Percentiles rank a stretch among this genome's conserved stretches.
Conservation (phyloP, 2,113 vertebrate genomes). For the Rhinopomastus cyanomelas region DNA sequence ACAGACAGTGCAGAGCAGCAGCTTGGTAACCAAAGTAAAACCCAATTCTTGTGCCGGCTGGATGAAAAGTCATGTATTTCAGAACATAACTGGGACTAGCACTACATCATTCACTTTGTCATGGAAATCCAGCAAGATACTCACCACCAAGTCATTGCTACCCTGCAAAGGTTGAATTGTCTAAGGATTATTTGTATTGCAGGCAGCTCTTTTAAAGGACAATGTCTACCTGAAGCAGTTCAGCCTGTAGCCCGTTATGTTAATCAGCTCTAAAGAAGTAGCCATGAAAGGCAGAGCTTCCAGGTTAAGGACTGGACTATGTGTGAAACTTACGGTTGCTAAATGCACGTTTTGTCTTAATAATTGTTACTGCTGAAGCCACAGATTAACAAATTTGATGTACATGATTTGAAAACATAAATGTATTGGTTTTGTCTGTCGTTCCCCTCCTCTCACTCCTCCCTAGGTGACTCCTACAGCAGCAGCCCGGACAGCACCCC, state of each 20-base stretch:
- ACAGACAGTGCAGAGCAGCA: background rate
- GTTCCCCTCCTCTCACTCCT: background rate
- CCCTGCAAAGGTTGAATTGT: background rate
- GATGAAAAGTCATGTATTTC: background rate
- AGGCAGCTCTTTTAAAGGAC: background rate
- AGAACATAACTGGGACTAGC: background rate
- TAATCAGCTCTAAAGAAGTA: background rate
- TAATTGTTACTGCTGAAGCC: background rate
- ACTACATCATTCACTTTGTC: background rate
- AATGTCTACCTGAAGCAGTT: background rate
- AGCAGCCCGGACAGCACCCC: conserved; percentile 95
- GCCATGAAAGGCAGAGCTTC: background rate
- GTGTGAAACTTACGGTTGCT: background rate
- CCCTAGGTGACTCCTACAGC: conserved; percentile 91
- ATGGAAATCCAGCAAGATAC: background rate
- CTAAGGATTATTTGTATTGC: background rate
- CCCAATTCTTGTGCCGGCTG: background rate
- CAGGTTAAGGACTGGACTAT: background rate
- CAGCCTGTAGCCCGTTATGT: background rate
- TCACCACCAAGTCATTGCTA: background rate
- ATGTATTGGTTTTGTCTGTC: background rate
- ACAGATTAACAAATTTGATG: background rate
- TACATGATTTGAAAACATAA: background rate
- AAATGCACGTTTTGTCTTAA: background rate
- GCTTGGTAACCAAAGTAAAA: background rate